Evolutionary conservation across 2,888 invertebrate species (phyloP).

Genomic region (Aporophyla nigra): DNA sequence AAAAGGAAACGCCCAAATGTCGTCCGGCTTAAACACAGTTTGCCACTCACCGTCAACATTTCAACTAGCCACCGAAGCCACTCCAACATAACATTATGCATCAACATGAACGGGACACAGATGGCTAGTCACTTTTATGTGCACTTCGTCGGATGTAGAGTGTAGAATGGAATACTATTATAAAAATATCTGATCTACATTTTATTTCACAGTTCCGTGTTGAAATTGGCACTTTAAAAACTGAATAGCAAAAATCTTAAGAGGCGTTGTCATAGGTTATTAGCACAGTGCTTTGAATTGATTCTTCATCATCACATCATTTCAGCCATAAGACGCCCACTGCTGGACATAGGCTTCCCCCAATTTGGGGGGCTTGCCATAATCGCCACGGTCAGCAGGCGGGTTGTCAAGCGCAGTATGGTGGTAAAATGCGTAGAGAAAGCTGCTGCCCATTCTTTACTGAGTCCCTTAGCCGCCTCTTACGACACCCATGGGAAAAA

Average conservation of each 20-base stretch:
- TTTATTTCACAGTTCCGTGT: conserved; percentile 22
- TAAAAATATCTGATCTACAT: conserved; percentile 54
- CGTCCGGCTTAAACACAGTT: conserved; percentile 60
- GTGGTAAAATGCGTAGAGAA: too few species aligned
- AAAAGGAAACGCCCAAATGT: conserved; percentile 33
- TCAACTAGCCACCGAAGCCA: conserved; percentile 53
- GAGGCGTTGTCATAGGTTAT: not conserved
- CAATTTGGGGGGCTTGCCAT: too few species aligned
- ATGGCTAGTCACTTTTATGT: conserved; percentile 77
- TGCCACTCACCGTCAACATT: conserved; percentile 56
- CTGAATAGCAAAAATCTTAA: not conserved
- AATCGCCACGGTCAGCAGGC: too few species aligned
- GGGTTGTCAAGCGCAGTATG: too few species aligned
- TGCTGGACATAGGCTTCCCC: too few species aligned
- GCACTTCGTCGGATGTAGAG: conserved; percentile 70
- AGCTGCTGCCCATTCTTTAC: too few species aligned
- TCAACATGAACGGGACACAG: conserved; percentile 71
- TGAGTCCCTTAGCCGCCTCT: too few species aligned
- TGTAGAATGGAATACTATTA: conserved; percentile 41
- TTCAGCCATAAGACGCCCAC: too few species aligned
- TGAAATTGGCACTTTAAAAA: not conserved
- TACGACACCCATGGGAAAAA: too few species aligned
- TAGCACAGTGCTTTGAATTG: not conserved
- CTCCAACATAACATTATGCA: conserved; percentile 59
- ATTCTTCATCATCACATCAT: not conserved